These are phyloP conservation scores for Lophura swinhoii DNA, from an alignment of 2,797 vertebrate genomes.

Conservation along the genomic window DNA sequence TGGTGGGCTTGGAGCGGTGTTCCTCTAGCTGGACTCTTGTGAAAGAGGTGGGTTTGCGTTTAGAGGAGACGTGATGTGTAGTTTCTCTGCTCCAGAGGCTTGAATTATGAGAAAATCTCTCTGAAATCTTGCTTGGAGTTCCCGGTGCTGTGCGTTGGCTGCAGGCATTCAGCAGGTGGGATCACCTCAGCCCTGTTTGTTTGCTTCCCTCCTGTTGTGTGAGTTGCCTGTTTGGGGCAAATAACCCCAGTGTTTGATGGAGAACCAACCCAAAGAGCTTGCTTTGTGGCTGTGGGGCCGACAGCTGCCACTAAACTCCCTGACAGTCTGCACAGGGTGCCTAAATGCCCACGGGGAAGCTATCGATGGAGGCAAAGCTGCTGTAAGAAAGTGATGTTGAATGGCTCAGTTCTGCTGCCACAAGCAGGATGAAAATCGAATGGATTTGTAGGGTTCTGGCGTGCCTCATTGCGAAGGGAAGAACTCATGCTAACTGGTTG, in stretches of 20 bases:
- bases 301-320: rapidly evolving
- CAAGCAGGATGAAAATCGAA: not conserved
- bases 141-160: not conserved
- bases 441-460: not conserved
- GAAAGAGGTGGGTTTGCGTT: not conserved
- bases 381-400: not conserved
- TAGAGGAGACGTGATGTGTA: not conserved
- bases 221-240: not conserved
- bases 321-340: not conserved
- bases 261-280: not conserved
- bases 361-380: not conserved
- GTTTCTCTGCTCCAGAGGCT: not conserved
- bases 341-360: not conserved
- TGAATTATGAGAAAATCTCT: not conserved
- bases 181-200: rapidly evolving
- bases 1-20: rapidly evolving
- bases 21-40: not conserved
- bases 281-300: not conserved
- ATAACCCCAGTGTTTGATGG: no score
- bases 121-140: rapidly evolving
- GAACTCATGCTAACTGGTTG: not conserved
- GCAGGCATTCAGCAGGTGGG: not conserved
- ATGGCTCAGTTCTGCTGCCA: not conserved
- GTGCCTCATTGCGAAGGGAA: not conserved
- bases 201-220: not conserved